Base-by-base conservation (phyloP, 2,113 vertebrate species). In the Nanger granti region DNA sequence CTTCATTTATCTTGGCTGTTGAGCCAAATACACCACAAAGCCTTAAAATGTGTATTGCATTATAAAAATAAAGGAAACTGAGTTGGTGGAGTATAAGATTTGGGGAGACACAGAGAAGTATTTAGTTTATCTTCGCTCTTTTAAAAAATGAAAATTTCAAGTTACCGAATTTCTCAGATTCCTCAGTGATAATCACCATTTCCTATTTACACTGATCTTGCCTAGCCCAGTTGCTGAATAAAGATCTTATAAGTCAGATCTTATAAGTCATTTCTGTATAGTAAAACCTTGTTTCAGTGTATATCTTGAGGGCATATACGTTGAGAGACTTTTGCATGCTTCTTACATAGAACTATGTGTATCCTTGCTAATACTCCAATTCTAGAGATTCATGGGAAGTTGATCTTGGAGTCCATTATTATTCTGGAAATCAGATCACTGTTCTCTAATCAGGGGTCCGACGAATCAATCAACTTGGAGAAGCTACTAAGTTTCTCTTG, bases 1-100 rank as follows among this genome's bases (percentile, higher is more conserved):
- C 15, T 82, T 88, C 85, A 64, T 93, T 95, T 92, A 57, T 69
- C 59, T 97, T 94, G 64, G 20, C 31, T 90, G 37, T 88, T 94
- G 62, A 88, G 87, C 24, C 80, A 96, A 94, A 83, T n/a, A 76
- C 13, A 41, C 44, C 15, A 44, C 26, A 76, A 31, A 80, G 24
- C 49, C 60, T 80, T 91, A 86, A 87, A 76, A 91, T 66, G 15
- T n/a, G 91, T 11, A 88, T 89, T 88, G 31, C 1, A 52, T 82
- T 1, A 54, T 87, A 98, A 97, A 1, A 89, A 83, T 11, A 94
- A 91, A 37, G 94, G 87, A 49, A 1, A 62, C 7, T 54, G 15
- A 3, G 28, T 83, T 49, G 29, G 55, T 62, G 92, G 83, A 84
- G 9, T 13, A 11, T 94, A 89, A 60, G 86, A 83, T 73, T 87